Evolutionary conservation across 2,113 vertebrate genomes (phyloP).

Genomic region (Eudorcas thomsonii): DNA sequence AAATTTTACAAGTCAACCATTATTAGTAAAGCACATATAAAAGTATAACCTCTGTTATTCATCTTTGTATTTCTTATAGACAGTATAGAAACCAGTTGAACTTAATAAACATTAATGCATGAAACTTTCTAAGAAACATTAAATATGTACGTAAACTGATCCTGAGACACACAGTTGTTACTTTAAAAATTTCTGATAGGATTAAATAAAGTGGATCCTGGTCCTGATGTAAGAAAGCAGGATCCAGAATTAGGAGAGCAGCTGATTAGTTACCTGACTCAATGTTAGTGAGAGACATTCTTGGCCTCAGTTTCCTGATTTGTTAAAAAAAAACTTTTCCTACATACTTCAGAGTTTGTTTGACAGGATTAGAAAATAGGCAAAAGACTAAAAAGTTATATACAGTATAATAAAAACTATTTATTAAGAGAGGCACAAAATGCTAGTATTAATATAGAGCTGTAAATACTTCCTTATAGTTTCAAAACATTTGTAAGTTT

Average conservation of each 20-base stretch:
- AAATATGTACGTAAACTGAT: neutral
- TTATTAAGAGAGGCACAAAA: slow-evolving; percentile 21
- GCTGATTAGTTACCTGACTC: neutral
- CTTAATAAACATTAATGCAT: neutral
- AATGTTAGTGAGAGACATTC: neutral
- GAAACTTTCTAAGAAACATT: neutral
- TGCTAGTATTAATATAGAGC: neutral
- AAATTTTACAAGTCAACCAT: neutral
- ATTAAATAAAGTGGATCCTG: neutral
- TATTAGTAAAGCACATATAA: neutral
- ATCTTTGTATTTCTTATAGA: neutral
- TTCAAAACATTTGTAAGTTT: neutral
- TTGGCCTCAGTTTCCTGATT: neutral
- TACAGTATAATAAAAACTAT: neutral
- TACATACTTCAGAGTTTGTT: slow-evolving; percentile 15
- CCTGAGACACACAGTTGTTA: neutral
- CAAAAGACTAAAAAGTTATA: slow-evolving; percentile 7
- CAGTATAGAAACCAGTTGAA: neutral
- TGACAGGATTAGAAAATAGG: neutral
- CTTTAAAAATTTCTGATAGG: neutral
- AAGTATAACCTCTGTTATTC: neutral
- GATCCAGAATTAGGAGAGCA: neutral
- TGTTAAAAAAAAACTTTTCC: slow-evolving; percentile 21
- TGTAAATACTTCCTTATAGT: neutral
- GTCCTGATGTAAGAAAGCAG: neutral